Base-by-base conservation (phyloP, 2,113 vertebrate genomes). In the Catharus bicknelli region DNA sequence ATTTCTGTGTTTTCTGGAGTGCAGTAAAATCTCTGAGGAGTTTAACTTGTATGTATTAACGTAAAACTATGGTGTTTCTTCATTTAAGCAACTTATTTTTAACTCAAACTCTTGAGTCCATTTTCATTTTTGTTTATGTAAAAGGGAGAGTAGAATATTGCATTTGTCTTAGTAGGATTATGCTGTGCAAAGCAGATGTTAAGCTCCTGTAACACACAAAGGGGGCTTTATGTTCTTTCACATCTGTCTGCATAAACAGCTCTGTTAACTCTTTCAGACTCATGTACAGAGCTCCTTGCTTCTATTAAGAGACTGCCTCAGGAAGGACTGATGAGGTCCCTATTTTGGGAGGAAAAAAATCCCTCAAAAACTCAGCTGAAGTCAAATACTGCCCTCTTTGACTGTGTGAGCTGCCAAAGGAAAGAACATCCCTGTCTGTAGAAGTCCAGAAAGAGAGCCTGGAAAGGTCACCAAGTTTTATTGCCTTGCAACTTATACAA, bases 171-270 rank as follows among this genome's bases (percentile, higher is more conserved):
- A 81, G 83, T 40, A 81, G 79, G 93, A 95, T 96, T 96, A 93
- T 80, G 91, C 91, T 93, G 88, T 93, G 93, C 94, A 95, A 96
- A 97, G 94, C 95, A 97, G 95, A 96, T 97, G 96, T 96, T 96
- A 96, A 96, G 91, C 90, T 96, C 84, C 80, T 84, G 81, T 88
- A 94, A 91, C 82, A 73, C 82, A 96, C 96, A 97, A 96, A 96
- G 90, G 85, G 58, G 55, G 58, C 95, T 96, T 96, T 97, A 87
- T 96, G 72, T 94, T 90, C 90, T 83, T 84, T 91, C 96, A 97
- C 96, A 97, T 96, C 96, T 97, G 96, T 96, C 95, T 93, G 76
- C 76, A 95, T 95, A 96, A 96, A 96, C 91, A 96, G 93, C 87
- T 81, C 79, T 88, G 76, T 96, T 96, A 96, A 96, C 96, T 95